A percentile compares a stretch with the other conserved stretches of the same genome.
Evolutionary conservation across 2,888 invertebrate species (phyloP).

Genomic region (Drosophila mercatorum): DNA sequence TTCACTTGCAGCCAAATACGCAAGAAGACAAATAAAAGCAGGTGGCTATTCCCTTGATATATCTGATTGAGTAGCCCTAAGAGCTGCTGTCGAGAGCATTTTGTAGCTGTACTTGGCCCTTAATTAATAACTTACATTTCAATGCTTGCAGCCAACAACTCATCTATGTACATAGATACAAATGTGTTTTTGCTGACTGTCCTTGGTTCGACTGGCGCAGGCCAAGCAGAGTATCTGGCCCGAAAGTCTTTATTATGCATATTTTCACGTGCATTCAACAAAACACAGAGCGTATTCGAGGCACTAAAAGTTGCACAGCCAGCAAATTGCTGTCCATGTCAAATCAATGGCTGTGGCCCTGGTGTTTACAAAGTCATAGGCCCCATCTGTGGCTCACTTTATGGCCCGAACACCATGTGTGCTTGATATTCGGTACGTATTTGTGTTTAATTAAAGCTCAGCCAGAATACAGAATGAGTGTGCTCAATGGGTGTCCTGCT

Average conservation of each 20-base stretch:
- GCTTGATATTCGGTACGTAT: slow-evolving; percentile 28
- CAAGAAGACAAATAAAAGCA: slow-evolving; percentile 1
- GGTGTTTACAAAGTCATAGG: slow-evolving; percentile 32
- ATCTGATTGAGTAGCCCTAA: not conserved
- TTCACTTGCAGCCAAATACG: not conserved
- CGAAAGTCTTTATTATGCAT: slow-evolving; percentile 23
- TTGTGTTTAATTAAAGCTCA: slow-evolving; percentile 68
- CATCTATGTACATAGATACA: not conserved
- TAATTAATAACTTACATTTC: slow-evolving; percentile 41
- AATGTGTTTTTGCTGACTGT: slow-evolving; percentile 27
- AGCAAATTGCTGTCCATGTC: slow-evolving; percentile 27
- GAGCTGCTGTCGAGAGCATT: slow-evolving; percentile 1
- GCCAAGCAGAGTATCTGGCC: slow-evolving; percentile 3
- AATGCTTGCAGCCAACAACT: slow-evolving; percentile 19
- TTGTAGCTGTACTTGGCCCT: not conserved
- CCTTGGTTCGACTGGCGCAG: slow-evolving; percentile 3
- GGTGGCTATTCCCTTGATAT: slow-evolving; percentile 1
- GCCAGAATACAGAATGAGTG: slow-evolving; percentile 17
- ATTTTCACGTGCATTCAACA: slow-evolving; percentile 17
- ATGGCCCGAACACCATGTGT: slow-evolving; percentile 7
- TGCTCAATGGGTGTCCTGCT: not conserved
- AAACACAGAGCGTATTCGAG: not conserved
- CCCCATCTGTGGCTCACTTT: slow-evolving; percentile 2
- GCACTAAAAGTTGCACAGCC: slow-evolving; percentile 20
- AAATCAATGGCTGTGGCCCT: slow-evolving; percentile 30